Evolutionary conservation across 2,888 invertebrate genomes (phyloP), one percentile per base, ranked within the genome.

Genomic region (Laspeyria flexula): DNA sequence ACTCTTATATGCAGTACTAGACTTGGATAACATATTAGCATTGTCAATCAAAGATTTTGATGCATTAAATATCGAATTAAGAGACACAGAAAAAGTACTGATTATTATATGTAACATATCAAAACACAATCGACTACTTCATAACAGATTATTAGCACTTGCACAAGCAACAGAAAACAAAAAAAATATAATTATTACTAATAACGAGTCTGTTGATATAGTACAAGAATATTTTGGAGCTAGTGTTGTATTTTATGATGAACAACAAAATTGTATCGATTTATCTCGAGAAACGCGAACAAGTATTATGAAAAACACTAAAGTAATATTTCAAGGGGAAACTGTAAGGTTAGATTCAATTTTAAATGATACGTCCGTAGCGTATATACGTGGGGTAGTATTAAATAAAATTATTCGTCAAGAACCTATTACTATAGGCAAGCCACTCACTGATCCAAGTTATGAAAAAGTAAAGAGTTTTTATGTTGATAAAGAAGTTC

Each of bases 401-500:
- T 21, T 21, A 21, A 21, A 21, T 11, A 43, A 43, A 45, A 47
- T 50, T 43, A 25, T 43, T 12, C 3, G 6, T 10, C 12, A 38
- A 3, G 41, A 53, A 34, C 30, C 11, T 7, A 15, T 60, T n/a
- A n/a, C 4, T 6, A 13, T 55, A 11, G 55, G 53, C 7, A 38
- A 38, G 27, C 21, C 25, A 16, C 30, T 53, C 0, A 43, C 18
- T 6, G 40, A 18, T 40, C 10, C 21, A 11, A 50, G 27, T 27
- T 60, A 55, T 27, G 53, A 60, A 10, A 29, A 60, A 39, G 53
- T 55, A 9, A 49, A 47, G 40, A 7, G 44, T 23, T 35, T 53
- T 3, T 53, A 53, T 25, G 12, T 60, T 6, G 12, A 43, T 1
- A 50, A 55, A 45, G 16, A 44, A 45, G 1, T 57, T 45, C 47